Evolutionary conservation across 2,113 vertebrate genomes (phyloP).

Genomic region (Cyanoderma ruficeps): DNA sequence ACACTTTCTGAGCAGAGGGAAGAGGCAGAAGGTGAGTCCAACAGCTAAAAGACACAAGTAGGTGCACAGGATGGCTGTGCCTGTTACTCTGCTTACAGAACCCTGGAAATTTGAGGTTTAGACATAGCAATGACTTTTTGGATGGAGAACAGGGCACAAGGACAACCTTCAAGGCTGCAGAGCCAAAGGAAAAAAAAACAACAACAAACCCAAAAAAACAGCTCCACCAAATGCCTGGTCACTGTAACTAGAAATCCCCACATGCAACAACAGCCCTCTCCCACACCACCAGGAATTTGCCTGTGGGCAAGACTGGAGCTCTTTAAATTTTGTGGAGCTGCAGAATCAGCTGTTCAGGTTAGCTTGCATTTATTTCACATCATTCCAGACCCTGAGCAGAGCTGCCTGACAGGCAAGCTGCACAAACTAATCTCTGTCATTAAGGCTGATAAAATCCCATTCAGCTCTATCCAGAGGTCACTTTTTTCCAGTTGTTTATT

Average conservation of each 20-base stretch:
- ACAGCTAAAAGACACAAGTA: not conserved
- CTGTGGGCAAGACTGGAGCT: not conserved
- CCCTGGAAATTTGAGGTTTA: not conserved
- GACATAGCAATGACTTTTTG: not conserved
- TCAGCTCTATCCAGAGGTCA: not conserved
- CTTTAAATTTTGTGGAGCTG: not conserved
- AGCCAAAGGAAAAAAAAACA: not conserved
- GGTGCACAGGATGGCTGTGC: not conserved
- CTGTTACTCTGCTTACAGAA: not conserved
- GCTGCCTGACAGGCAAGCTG: not conserved
- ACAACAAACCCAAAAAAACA: fast-evolving
- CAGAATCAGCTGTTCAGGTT: not conserved
- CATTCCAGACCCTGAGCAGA: not conserved
- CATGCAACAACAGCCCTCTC: not conserved
- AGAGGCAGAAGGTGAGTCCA: not conserved
- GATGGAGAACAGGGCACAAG: not conserved
- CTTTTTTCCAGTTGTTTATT: not conserved
- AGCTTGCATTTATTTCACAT: not conserved
- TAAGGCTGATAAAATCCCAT: not conserved
- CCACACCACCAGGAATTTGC: not conserved
- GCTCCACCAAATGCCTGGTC: not conserved
- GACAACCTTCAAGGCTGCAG: not conserved
- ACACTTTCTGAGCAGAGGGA: constrained; percentile 39
- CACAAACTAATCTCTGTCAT: not conserved
- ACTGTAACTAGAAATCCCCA: not conserved